Base-by-base conservation (phyloP, 2,797 vertebrate species). In the Labeo calbasu region DNA sequence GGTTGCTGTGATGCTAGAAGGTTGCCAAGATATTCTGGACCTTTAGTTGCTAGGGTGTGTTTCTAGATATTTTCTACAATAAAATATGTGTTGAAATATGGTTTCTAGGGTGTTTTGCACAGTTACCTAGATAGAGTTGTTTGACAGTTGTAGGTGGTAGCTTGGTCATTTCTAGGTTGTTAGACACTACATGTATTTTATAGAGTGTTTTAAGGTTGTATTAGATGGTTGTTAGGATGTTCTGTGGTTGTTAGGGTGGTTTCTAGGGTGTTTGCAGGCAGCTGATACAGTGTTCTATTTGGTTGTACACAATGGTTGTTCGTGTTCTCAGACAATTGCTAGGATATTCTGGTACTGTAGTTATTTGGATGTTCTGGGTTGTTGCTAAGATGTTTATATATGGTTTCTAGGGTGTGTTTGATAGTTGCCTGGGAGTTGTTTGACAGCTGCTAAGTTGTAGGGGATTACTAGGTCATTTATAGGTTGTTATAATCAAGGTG, bases 281-380 rank as follows among this genome's bases (percentile, higher is more conserved):
- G 32, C 1, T 66, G 9, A 36, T 66, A 21, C 3, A 21, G 8
- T 21, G 65, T 36, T 36, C n/a, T 25, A 13, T 12, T 4, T 13
- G n/a, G 57, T 61, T 59, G 32, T 17, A 65, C 25, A 28, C 12
- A 1, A 65, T 14, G 25, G 4, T 11, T 73, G 17, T 25, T 51
- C 12, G 51, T 53, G 6, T 53, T 53, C 17, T 5, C 2, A 53
- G 17, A 19, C 2, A 10, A 21, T 5, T 59, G 10, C 21, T 57
- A 61, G n/a, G 57, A 59, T 59, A 11, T n/a, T 59, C n/a, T n/a
- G n/a, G n/a, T 59, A 59, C n/a, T 59, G n/a, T n/a, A 59, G n/a
- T 25, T 23, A n/a, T 25, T 25, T 61, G 11, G n/a, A 61, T 61
- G n/a, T 61, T 61, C 11, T 25, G 1, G 11, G 12, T 25, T 13